phyloP scores from a whole-genome alignment of 1,140 invertebrate genomes.

The Lasioglossum albipes region DNA sequence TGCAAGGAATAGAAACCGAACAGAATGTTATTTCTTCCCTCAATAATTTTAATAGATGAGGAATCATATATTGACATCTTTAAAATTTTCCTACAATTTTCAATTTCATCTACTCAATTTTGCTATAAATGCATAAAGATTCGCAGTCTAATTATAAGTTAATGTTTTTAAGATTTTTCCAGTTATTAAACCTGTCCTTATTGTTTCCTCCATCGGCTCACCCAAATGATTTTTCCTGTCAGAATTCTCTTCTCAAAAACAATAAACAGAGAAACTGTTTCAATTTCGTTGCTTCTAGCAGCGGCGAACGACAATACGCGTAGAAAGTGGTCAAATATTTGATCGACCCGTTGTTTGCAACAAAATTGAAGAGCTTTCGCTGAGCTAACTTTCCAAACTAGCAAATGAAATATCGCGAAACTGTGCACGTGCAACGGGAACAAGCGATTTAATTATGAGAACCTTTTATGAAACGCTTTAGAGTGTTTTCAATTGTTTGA shows the following conservation, averaged over 20 bases:
- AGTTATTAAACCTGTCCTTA: too few relatives aligned
- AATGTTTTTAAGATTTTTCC: too few relatives aligned
- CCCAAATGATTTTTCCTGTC: not conserved
- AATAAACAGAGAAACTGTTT: constrained; percentile 15
- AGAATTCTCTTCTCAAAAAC: constrained; percentile 1
- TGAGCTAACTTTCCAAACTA: not conserved
- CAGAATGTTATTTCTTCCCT: too few relatives aligned
- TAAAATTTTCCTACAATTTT: too few relatives aligned
- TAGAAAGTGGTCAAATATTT: not conserved
- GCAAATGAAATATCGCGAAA: not conserved
- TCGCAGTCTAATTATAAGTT: too few relatives aligned
- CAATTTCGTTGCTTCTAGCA: not conserved
- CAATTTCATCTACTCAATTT: too few relatives aligned
- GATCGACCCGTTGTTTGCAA: constrained; percentile 1
- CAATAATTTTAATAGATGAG: too few relatives aligned
- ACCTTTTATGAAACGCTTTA: not conserved
- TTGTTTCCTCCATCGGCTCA: too few relatives aligned
- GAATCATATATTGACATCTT: too few relatives aligned
- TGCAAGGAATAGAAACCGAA: too few relatives aligned
- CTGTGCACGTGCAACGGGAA: not conserved
- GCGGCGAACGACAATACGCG: not conserved
- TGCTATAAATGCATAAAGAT: too few relatives aligned
- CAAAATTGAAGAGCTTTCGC: constrained; percentile 2
- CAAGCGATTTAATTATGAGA: constrained; percentile 5
- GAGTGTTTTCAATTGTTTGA: not conserved